Percentiles rank a stretch among this genome's conserved stretches.
phyloP scores from a whole-genome alignment of 2,797 vertebrate species.

The Tamandua tetradactyla region DNA sequence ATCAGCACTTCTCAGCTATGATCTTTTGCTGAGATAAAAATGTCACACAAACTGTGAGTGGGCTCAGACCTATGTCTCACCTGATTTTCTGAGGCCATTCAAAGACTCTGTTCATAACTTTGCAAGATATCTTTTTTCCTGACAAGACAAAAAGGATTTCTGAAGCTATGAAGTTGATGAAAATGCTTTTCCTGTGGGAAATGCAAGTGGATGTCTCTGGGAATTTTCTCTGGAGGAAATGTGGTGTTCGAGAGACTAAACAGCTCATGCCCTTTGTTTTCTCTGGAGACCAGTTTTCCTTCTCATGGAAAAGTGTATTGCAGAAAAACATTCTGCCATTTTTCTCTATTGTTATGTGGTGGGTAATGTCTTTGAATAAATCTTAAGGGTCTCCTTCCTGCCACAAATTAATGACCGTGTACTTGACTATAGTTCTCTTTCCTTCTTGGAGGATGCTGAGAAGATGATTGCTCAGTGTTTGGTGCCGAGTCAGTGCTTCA shows the following conservation, averaged over 20 bases:
- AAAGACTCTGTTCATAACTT: conserved; percentile 35
- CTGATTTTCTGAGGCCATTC: not conserved
- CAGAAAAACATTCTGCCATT: not conserved
- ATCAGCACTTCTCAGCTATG: not conserved
- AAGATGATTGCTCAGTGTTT: not conserved
- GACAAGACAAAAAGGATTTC: conserved; percentile 49
- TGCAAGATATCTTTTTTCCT: conserved; percentile 6
- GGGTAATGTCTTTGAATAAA: conserved; percentile 30
- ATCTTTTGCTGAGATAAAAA: not conserved
- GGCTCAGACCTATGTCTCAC: not conserved
- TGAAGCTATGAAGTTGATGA: conserved; percentile 48
- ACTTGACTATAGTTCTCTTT: not conserved
- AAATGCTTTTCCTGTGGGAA: conserved; percentile 49
- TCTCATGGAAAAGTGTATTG: not conserved
- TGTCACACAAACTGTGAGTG: accelerated
- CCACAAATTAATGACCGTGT: not conserved
- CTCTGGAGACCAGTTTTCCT: conserved; percentile 53
- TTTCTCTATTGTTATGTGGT: not conserved
- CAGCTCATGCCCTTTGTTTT: not conserved
- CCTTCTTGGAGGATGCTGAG: not conserved
- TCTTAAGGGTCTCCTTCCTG: not conserved
- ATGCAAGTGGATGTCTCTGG: not conserved
- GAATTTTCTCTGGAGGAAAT: conserved; percentile 66
- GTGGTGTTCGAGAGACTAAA: conserved; percentile 59
- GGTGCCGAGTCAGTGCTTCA: not conserved